Evolutionary conservation across 2,113 vertebrate genomes (phyloP).

Genomic region (Polypterus bichir): DNA sequence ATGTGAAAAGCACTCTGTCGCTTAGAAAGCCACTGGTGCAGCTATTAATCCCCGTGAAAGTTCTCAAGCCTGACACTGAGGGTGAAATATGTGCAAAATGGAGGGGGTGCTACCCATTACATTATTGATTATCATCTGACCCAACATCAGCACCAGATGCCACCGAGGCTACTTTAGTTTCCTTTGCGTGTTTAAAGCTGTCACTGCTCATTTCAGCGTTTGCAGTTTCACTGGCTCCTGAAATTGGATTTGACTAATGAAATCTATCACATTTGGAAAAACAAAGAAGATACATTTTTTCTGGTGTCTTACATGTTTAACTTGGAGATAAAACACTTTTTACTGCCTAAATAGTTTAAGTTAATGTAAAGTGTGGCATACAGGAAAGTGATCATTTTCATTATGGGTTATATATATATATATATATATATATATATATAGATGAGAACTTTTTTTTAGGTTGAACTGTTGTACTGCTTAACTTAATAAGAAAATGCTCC

Average conservation of each 20-base stretch:
- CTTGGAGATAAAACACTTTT: too few species aligned
- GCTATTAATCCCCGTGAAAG: constrained; percentile 34
- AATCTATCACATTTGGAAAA: constrained; percentile 4
- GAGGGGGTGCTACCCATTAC: constrained; percentile 30
- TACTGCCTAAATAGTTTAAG: too few species aligned
- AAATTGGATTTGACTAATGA: constrained; percentile 11
- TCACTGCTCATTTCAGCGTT: constrained; percentile 23
- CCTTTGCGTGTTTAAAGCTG: constrained; percentile 38
- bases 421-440: too few species aligned
- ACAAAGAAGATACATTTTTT: too few species aligned
- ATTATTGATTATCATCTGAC: constrained; percentile 54
- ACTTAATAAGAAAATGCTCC: too few species aligned
- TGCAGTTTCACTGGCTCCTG: constrained; percentile 1
- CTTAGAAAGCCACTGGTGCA: constrained; percentile 27
- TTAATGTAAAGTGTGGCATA: too few species aligned
- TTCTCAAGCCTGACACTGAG: constrained; percentile 25
- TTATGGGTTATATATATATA: too few species aligned
- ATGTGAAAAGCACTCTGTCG: constrained; percentile 26
- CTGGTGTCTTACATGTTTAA: too few species aligned
- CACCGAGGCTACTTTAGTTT: constrained; percentile 41
- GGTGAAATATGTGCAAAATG: constrained; percentile 30
- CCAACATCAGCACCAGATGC: constrained; percentile 30
- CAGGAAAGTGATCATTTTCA: too few species aligned
- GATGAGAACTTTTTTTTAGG: too few species aligned
- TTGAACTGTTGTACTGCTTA: too few species aligned